Evolutionary conservation across 2,113 vertebrate species (phyloP), one percentile per base, ranked within the genome.

Genomic region (Trichechus manatus): DNA sequence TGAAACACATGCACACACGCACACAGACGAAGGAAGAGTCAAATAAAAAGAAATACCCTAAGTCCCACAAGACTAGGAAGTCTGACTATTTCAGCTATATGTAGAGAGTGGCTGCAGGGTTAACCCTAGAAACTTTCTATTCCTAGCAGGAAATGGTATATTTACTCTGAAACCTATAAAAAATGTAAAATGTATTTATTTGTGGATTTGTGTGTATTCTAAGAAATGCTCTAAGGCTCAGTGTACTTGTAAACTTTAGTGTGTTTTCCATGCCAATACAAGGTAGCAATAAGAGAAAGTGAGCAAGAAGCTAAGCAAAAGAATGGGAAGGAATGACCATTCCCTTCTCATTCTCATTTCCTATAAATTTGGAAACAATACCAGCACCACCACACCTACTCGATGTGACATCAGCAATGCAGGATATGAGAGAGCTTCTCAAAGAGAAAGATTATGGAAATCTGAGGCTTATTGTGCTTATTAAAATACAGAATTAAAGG

Each of bases 231-330:
- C 31, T 68, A 92, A 91, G n/a, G 20, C 9, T 94, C 14, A 25
- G 3, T 5, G 17, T 61, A 82, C 25, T 47, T 89, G 19, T 59
- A 75, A 94, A 88, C 29, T 90, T 29, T 11, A 36, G 10, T 53
- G n/a, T 78, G 63, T 84, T 92, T 96, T 82, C 50, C 83, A 83
- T 87, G 83, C 47, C 66, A 95, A 44, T 75, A 47, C 82, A 59
- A 42, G 66, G n/a, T 79, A 63, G 44, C 75, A 85, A 7, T 80
- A 56, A 87, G 20, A 75, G 61, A 90, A 94, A 59, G 42, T 88
- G 39, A 77, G 68, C 82, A 29, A 61, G 87, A 82, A 97, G 4
- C 22, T 72, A 56, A 81, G 33, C 64, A 31, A 50, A 75, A 10
- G 68, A 80, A 50, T 5, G 15, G 59, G 64, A 93, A 63, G 22